Base-by-base conservation (phyloP, 2,113 vertebrate species). In the Nothocercus julius region DNA sequence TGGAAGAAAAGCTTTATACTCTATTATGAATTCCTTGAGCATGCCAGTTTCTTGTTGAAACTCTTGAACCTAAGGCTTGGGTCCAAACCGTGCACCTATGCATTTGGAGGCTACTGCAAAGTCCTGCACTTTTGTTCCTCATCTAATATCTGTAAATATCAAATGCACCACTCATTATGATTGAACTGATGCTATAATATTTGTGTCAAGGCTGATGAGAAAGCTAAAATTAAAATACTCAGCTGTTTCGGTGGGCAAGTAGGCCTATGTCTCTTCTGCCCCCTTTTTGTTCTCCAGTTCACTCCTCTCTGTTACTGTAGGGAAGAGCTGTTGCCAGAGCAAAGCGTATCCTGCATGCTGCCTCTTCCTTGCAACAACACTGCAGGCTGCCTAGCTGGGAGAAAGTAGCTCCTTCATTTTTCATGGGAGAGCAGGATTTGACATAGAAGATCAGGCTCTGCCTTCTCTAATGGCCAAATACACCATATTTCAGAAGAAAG, bases 121-220 rank as follows among this genome's bases (percentile, higher is more conserved):
- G 77, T 85, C 77, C 63, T 85, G 70, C 74, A 54, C 70, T 93
- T 86, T 63, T 54, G 47, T 70, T 96, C 51, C 76, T 96, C 32
- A 70, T 82, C 84, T 91, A 11, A 44, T 61, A 24, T 87, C 82
- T 93, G 74, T 80, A 93, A 97, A 93, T 28, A 85, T 90, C 63
- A 77, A 89, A 94, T 53, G 94, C 85, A 89, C 32, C 64, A 27
- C 86, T 97, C 90, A 91, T 97, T 94, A 90, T 9, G 2, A 88
- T 85, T 95, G 97, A 97, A 96, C 92, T 79, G 77, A 94, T 94
- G 89, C 42, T 95, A 64, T 93, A 96, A 63, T 96, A 96, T 97
- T 95, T 82, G 82, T 94, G 95, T 97, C 96, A 97, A 64, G 87
- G 70, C 87, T 97, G 96, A 97, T 93, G 90, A 97, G 92, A 95